These are phyloP conservation scores for Chloroceryle amazona DNA, from an alignment of 2,797 vertebrate species.

Conservation along the genomic window DNA sequence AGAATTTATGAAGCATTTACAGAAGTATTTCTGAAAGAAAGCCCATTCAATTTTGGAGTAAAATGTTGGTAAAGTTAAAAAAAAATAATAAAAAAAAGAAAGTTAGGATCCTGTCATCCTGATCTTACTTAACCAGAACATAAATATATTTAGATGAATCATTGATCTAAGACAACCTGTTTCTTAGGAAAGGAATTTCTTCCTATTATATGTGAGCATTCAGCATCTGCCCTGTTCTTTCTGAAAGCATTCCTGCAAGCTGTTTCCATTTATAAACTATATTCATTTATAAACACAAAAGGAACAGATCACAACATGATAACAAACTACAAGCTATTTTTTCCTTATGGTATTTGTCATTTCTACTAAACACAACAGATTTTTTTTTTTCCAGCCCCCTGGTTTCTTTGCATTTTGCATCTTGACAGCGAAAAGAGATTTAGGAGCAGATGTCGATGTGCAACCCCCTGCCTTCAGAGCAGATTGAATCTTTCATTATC, in stretches of 20 bases:
- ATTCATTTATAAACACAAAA: background rate
- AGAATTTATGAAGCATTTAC: background rate
- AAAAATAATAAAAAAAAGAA: background rate
- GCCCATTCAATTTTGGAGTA: background rate
- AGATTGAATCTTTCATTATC: constrained; percentile 29
- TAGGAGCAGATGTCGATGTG: background rate
- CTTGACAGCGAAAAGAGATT: background rate
- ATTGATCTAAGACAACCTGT: background rate
- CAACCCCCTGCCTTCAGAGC: constrained; percentile 23
- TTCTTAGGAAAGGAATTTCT: background rate
- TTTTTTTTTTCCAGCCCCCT: background rate
- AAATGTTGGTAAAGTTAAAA: background rate
- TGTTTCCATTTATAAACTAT: background rate
- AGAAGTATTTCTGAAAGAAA: background rate
- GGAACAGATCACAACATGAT: background rate
- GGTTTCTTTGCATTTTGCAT: background rate
- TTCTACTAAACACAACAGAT: background rate
- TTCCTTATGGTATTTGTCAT: background rate
- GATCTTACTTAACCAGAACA: background rate
- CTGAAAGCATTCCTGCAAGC: background rate
- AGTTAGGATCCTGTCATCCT: background rate
- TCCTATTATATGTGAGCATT: background rate
- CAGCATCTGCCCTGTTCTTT: background rate
- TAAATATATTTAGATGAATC: background rate
- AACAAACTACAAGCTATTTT: background rate